A percentile compares a stretch with the other conserved stretches of the same genome.
phyloP scores from a whole-genome alignment of 1,140 invertebrate genomes.

The Kradibia gibbosae region DNA sequence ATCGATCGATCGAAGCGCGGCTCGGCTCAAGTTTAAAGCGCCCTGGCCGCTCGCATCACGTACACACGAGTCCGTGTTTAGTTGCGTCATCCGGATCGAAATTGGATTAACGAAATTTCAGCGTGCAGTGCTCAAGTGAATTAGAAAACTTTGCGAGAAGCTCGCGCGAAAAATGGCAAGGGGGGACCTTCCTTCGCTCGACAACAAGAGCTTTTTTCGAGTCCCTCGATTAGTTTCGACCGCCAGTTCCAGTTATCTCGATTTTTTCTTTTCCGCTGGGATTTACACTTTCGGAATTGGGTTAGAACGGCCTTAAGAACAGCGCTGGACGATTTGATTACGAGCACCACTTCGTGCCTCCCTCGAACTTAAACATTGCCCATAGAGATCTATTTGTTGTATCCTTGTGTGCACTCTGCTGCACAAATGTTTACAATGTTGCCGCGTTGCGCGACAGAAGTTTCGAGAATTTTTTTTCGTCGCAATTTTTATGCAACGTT shows the following conservation, averaged over 20 bases:
- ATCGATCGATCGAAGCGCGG: constrained; percentile 25
- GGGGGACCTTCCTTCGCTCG: background rate
- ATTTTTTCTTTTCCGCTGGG: background rate
- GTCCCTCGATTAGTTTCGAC: background rate
- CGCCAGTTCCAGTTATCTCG: too few species aligned
- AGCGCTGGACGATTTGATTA: background rate
- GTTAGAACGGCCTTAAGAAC: constrained; percentile 8
- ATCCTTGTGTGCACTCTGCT: background rate
- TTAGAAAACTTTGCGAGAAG: constrained; percentile 42
- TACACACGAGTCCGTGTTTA: background rate
- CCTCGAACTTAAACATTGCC: background rate
- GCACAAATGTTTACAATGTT: background rate
- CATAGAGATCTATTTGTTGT: background rate
- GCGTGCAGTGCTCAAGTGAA: constrained; percentile 18
- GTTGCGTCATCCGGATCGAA: background rate
- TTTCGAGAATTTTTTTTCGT: background rate
- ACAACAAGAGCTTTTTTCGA: background rate
- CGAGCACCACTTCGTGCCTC: background rate
- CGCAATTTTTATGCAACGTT: background rate
- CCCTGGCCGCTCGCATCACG: background rate
- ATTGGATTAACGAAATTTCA: constrained; percentile 27
- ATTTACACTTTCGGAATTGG: constrained; percentile 18
- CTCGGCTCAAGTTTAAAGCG: background rate
- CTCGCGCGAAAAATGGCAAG: constrained; percentile 25
- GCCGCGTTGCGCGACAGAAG: background rate